Conservation (phyloP, 2,797 vertebrate genomes). For the Notolabrus celidotus region DNA sequence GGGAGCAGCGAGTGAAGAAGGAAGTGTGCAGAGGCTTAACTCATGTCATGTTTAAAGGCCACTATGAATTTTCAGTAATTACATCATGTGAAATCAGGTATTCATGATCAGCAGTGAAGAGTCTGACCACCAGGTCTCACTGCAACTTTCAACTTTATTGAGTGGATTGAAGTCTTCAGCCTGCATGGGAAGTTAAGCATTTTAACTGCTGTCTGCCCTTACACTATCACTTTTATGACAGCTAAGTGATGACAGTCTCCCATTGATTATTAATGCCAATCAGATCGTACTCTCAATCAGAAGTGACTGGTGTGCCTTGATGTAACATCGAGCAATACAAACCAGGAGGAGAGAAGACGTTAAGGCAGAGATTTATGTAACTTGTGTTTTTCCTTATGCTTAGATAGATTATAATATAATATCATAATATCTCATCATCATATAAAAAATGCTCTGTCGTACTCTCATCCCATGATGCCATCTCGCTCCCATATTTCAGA, state of each 20-base stretch:
- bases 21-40: conserved; percentile 3
- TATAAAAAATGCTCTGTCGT: no score
- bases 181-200: conserved; percentile 10
- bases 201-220: conserved; percentile 6
- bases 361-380: conserved; percentile 17
- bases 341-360: conserved; percentile 22
- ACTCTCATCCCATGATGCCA: no score
- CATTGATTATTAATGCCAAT: conserved; percentile 53
- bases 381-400: conserved; percentile 29
- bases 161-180: conserved; percentile 13
- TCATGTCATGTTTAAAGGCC: conserved; percentile 26
- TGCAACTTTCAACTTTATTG: conserved; percentile 19
- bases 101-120: conserved; percentile 31
- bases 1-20: background rate
- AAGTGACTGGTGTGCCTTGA: conserved; percentile 31
- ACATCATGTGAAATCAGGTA: conserved; percentile 29
- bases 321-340: conserved; percentile 11
- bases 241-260: conserved; percentile 27
- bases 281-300: conserved; percentile 13
- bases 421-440: no score
- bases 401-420: no score
- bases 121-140: conserved; percentile 20
- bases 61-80: conserved; percentile 36
- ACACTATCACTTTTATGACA: conserved; percentile 26
- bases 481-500: no score